These are phyloP conservation scores for Tachycineta bicolor DNA, from an alignment of 2,113 vertebrate genomes.

Conservation along the genomic window DNA sequence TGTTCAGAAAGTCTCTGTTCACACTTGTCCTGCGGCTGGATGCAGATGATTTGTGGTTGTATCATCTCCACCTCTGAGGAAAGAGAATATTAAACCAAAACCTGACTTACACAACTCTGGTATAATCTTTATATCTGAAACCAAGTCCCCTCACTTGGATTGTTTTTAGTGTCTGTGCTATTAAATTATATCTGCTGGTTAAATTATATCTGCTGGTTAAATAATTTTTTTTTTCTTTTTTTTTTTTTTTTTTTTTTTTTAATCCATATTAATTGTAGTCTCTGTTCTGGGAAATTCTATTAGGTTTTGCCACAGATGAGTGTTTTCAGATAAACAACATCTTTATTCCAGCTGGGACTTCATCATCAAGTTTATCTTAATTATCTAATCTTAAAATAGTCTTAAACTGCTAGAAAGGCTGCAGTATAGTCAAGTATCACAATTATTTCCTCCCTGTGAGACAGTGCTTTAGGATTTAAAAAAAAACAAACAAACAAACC, in stretches of 20 bases:
- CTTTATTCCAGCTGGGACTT: conserved; percentile 21
- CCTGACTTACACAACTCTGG: not conserved
- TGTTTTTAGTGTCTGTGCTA: not conserved
- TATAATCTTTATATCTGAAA: not conserved
- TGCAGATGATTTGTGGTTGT: not conserved
- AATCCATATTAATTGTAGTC: not conserved
- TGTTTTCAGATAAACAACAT: conserved; percentile 37
- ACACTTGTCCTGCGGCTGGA: not conserved
- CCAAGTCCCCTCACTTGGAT: not conserved
- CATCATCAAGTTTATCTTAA: not conserved
- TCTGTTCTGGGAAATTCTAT: conserved; percentile 17
- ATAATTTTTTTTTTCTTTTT: not conserved
- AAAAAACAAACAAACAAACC: not conserved
- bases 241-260: not conserved
- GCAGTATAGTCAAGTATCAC: not conserved
- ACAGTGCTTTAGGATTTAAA: not conserved
- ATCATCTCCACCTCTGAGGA: not conserved
- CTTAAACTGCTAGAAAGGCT: not conserved
- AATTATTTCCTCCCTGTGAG: not conserved
- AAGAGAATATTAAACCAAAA: not conserved
- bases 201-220: not conserved
- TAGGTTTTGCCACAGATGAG: not conserved
- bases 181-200: not conserved
- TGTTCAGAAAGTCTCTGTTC: not conserved
- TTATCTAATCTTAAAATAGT: conserved; percentile 46